phyloP scores from a whole-genome alignment of 2,113 vertebrate genomes.

The Myotis yumanensis region DNA sequence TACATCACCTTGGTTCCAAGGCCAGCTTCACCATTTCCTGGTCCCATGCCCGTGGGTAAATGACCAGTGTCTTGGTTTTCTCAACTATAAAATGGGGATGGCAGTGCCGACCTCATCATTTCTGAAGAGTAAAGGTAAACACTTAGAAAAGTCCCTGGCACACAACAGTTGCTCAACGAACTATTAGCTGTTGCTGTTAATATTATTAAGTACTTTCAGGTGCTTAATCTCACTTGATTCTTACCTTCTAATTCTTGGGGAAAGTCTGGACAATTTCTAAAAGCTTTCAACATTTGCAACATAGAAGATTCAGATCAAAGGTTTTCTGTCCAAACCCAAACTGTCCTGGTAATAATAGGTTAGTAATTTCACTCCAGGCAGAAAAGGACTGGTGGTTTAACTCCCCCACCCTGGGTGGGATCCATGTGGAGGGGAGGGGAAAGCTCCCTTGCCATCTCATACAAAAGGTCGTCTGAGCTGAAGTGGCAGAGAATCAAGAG shows the following conservation, averaged over 20 bases:
- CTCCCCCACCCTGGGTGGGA: neutral
- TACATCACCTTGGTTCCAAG: neutral
- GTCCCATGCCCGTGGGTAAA: neutral
- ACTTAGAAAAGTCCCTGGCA: neutral
- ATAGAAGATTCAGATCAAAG: neutral
- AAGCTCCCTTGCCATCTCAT: neutral
- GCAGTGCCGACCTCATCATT: neutral
- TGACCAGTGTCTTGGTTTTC: neutral
- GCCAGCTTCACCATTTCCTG: neutral
- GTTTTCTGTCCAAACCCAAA: constrained; percentile 24
- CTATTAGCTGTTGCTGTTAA: neutral
- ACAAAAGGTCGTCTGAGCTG: neutral
- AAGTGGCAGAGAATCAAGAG: neutral
- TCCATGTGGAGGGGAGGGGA: neutral
- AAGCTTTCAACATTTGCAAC: neutral
- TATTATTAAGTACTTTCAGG: neutral
- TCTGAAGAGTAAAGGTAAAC: neutral
- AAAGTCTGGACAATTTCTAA: neutral
- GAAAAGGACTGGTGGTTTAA: neutral
- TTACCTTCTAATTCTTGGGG: neutral
- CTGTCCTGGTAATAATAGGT: neutral
- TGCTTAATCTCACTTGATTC: neutral
- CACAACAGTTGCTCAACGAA: neutral
- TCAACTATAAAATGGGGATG: neutral
- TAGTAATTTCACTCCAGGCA: neutral